Percentiles rank a stretch among this genome's conserved stretches.
Conservation (phyloP, 1,140 invertebrate species). For the Heliconius hermathena region DNA sequence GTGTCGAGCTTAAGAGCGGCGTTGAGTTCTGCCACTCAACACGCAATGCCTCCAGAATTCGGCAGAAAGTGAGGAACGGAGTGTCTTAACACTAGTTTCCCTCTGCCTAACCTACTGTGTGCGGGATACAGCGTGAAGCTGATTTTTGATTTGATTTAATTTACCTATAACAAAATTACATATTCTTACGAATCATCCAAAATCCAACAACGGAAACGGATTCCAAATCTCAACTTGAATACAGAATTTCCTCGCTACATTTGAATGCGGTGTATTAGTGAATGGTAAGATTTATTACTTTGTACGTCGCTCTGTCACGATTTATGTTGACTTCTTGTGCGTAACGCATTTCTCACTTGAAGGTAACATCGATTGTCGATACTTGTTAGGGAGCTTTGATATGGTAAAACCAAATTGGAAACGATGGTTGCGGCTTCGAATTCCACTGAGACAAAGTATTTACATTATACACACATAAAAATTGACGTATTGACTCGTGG, state of each 20-base stretch:
- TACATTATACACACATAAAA: too few species aligned
- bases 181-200: not conserved
- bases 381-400: not conserved
- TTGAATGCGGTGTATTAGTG: conserved; percentile 53
- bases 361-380: not conserved
- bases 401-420: not conserved
- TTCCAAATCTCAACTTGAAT: conserved; percentile 31
- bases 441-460: too few species aligned
- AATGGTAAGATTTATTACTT: conserved; percentile 46
- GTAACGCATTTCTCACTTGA: conserved; percentile 35
- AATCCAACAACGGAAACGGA: conserved; percentile 10
- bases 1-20: too few species aligned
- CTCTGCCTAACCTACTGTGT: too few species aligned
- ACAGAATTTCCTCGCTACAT: conserved; percentile 41
- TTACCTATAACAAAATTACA: not conserved
- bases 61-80: too few species aligned
- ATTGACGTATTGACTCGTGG: too few species aligned
- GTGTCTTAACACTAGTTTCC: too few species aligned
- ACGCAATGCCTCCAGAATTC: too few species aligned
- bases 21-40: too few species aligned
- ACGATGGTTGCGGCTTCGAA: too few species aligned
- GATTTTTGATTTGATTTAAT: too few species aligned
- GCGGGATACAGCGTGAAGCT: too few species aligned
- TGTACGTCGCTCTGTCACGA: conserved; percentile 39
- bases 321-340: conserved; percentile 41